These are phyloP conservation scores for Lamprotornis superbus DNA, from an alignment of 2,113 vertebrate genomes.

Conservation along the genomic window DNA sequence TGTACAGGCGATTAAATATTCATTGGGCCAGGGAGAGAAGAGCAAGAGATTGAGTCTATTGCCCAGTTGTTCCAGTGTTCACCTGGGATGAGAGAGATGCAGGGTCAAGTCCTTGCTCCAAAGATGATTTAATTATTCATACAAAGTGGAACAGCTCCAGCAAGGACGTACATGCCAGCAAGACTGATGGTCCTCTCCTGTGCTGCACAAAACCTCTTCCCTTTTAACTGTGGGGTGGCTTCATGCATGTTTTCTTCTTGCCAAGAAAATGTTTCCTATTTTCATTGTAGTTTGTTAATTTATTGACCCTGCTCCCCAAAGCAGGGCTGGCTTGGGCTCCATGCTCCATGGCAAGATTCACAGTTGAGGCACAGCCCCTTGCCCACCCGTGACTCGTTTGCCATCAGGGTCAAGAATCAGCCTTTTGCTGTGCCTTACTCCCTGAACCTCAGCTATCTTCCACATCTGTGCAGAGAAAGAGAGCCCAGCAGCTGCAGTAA, in stretches of 20 bases:
- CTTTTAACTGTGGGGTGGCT: neutral
- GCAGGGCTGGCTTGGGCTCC: rapidly evolving
- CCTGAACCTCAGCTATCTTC: neutral
- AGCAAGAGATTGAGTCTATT: conserved; percentile 58
- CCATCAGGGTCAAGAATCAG: neutral
- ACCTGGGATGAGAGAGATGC: neutral
- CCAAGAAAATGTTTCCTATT: neutral
- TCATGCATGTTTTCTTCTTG: neutral
- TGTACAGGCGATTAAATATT: conserved; percentile 15
- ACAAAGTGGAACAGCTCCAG: conserved; percentile 14
- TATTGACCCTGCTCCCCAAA: neutral
- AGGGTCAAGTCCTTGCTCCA: conserved; percentile 17
- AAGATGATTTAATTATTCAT: conserved; percentile 53
- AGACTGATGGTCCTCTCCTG: neutral
- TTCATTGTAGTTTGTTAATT: neutral
- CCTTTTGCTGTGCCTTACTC: neutral
- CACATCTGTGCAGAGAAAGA: rapidly evolving
- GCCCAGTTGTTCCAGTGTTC: neutral
- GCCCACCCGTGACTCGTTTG: neutral
- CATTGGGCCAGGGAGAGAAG: conserved; percentile 26
- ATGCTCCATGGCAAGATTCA: neutral
- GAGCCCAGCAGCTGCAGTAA: neutral
- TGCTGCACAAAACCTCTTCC: neutral
- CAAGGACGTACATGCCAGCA: rapidly evolving
- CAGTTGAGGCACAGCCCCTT: neutral